A percentile compares a stretch with the other conserved stretches of the same genome.
Conservation (phyloP, 2,888 invertebrate species). For the Rhimphoctona megacephalus region DNA sequence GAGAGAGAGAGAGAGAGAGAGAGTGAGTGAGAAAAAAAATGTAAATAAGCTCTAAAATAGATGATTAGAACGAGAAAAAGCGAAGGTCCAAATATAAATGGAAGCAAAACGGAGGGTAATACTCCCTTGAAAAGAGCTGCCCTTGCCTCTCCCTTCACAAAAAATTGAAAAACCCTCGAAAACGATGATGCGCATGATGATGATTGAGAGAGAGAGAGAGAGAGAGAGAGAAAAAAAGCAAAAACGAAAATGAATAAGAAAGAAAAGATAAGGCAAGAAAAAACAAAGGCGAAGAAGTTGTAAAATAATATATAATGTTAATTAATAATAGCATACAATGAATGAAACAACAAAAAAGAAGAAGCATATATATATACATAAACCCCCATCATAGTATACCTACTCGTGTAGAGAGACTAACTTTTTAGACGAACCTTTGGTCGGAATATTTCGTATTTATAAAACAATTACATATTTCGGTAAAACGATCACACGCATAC, state of each 20-base stretch:
- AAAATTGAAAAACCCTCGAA: conserved; percentile 37
- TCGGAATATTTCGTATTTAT: conserved; percentile 78
- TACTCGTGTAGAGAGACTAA: conserved; percentile 79
- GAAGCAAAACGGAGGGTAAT: conserved; percentile 57
- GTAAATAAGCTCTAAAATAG: conserved; percentile 81
- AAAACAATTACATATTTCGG: conserved; percentile 73
- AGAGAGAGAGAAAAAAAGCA: conserved; percentile 9
- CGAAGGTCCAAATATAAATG: conserved; percentile 75
- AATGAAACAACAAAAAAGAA: conserved; percentile 72
- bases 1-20: conserved; percentile 70
- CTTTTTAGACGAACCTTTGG: conserved; percentile 77
- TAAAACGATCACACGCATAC: conserved; percentile 59
- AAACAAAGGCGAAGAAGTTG: conserved; percentile 64
- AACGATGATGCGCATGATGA: conserved; percentile 56
- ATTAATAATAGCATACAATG: conserved; percentile 79
- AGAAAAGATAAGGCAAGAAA: conserved; percentile 63
- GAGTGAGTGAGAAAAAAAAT: conserved; percentile 60
- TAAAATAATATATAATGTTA: conserved; percentile 83
- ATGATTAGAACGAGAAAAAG: conserved; percentile 77
- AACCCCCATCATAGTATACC: conserved; percentile 77
- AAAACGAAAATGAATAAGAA: conserved; percentile 28
- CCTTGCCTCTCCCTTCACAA: conserved; percentile 42
- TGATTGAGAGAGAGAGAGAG: conserved; percentile 47
- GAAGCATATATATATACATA: conserved; percentile 73
- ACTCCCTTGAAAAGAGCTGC: conserved; percentile 62